phyloP scores from a whole-genome alignment of 2,888 invertebrate species.

The Hypselothyrea guttata region DNA sequence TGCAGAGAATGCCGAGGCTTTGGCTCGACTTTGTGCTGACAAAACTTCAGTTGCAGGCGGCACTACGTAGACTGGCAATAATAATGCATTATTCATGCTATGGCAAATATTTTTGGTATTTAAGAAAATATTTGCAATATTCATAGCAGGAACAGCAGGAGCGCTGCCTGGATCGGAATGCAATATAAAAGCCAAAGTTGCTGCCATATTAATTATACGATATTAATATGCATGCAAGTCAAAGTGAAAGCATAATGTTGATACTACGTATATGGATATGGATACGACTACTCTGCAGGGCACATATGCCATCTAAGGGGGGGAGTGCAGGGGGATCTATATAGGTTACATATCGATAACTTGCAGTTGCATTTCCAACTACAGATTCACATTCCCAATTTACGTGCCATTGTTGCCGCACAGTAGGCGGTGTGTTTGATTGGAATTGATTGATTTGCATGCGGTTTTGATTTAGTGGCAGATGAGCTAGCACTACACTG shows the following conservation, averaged over 20 bases:
- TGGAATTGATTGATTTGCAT: conserved; percentile 42
- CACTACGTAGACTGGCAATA: conserved; percentile 25
- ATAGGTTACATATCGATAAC: conserved; percentile 21
- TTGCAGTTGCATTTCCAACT: conserved; percentile 8
- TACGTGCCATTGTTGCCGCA: too few species aligned
- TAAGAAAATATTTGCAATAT: conserved; percentile 54
- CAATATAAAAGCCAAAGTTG: conserved; percentile 26
- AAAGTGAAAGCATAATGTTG: conserved; percentile 15
- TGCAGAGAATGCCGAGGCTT: too few species aligned
- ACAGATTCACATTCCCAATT: too few species aligned
- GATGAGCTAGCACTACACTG: conserved; percentile 11
- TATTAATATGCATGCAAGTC: conserved; percentile 46
- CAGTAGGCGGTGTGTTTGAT: conserved; percentile 11
- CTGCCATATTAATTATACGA: conserved; percentile 51
- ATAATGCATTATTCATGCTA: conserved; percentile 41
- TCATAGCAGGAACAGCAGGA: conserved; percentile 12
- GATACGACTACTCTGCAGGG: neutral
- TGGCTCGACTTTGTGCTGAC: too few species aligned
- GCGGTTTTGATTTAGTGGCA: conserved; percentile 43
- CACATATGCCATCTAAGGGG: neutral
- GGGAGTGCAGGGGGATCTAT: too few species aligned
- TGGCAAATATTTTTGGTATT: conserved; percentile 55
- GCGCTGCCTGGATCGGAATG: conserved; percentile 17
- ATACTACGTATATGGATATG: conserved; percentile 1
- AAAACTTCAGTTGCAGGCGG: too few species aligned